Conservation (phyloP, 2,797 vertebrate species). For the Pseudochromis fuscus region DNA sequence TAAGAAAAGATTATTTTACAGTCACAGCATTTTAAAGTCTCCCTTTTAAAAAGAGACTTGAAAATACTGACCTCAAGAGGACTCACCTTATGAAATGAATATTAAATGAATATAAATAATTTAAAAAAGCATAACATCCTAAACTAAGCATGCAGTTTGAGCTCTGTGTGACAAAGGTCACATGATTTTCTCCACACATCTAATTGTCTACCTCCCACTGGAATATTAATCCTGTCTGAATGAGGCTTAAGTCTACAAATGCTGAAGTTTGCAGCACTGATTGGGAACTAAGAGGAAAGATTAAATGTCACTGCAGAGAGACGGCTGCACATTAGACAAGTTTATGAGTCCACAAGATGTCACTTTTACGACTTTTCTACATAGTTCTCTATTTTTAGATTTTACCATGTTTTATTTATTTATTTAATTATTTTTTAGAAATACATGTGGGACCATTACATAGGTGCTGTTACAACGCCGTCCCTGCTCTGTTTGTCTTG, state of each 20-base stretch:
- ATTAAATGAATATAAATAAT: background rate
- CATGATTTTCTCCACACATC: slow-evolving; percentile 24
- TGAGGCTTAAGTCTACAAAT: slow-evolving; percentile 25
- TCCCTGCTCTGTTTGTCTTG: too few species aligned
- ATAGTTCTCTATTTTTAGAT: background rate
- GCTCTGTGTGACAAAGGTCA: slow-evolving; percentile 2
- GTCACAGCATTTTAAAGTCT: too few species aligned
- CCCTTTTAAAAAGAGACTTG: too few species aligned
- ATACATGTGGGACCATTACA: too few species aligned
- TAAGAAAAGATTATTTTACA: too few species aligned
- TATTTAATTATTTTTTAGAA: too few species aligned
- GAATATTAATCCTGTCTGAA: slow-evolving; percentile 48
- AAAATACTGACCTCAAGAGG: too few species aligned
- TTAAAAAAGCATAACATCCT: background rate
- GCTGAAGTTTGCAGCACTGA: slow-evolving; percentile 32
- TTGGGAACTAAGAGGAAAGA: slow-evolving; percentile 36
- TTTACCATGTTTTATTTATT: too few species aligned
- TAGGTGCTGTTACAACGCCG: too few species aligned
- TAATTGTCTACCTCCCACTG: slow-evolving; percentile 25
- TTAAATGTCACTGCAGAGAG: slow-evolving; percentile 15
- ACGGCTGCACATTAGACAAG: background rate
- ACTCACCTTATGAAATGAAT: background rate
- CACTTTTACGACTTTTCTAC: background rate
- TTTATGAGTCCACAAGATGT: background rate
- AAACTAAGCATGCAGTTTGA: background rate